These are phyloP conservation scores for Corticium candelabrum DNA, from an alignment of 37 sponge, comb jelly and placozoan species.

Conservation along the genomic window DNA sequence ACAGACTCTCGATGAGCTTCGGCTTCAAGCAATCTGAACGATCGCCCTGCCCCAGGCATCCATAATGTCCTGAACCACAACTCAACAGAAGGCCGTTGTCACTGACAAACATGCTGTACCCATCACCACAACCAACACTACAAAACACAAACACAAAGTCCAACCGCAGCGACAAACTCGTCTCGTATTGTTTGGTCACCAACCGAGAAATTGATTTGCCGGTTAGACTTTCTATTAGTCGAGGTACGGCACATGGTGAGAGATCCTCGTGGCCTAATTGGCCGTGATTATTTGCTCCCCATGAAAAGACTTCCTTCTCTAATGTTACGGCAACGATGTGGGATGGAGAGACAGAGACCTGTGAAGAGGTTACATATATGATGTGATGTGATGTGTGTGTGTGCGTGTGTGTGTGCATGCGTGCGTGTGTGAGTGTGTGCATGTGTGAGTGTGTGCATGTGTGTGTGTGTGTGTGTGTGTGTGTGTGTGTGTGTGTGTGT, in stretches of 20 bases:
- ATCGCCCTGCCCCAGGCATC: conserved; percentile 49
- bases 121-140: conserved; percentile 83
- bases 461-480: no score
- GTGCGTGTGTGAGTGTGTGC: no score
- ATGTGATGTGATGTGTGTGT: no score
- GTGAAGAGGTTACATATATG: no score
- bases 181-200: no score
- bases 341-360: conserved; percentile 70
- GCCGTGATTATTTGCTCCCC: conserved; percentile 73
- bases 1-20: conserved; percentile 50
- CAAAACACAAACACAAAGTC: background rate
- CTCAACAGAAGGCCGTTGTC: conserved; percentile 88
- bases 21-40: conserved; percentile 47
- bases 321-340: conserved; percentile 61
- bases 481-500: no score
- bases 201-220: background rate
- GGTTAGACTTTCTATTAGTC: conserved; percentile 11
- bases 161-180: background rate
- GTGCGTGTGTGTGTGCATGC: no score
- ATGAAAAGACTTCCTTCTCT: conserved; percentile 65
- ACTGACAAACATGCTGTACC: conserved; percentile 74
- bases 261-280: conserved; percentile 83
- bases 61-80: conserved; percentile 64
- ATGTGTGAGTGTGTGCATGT: no score
- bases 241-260: conserved; percentile 16